These are phyloP conservation scores for Drosophila infuscata DNA, from an alignment of 2,888 invertebrate species.

Conservation along the genomic window DNA sequence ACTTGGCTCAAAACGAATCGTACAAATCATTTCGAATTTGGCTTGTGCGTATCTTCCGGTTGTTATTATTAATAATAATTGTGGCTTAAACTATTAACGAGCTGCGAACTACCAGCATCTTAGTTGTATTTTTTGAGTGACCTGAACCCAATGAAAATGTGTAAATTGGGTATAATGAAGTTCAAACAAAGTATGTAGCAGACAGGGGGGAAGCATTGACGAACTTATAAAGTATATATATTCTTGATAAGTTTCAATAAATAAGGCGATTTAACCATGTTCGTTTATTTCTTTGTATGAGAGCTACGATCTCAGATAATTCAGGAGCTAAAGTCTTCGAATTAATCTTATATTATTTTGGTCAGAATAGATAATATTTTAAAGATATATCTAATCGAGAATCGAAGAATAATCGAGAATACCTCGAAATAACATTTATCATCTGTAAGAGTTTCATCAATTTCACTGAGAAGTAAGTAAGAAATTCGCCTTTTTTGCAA, in stretches of 20 bases:
- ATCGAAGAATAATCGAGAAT: too few species aligned
- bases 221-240: background rate
- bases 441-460: background rate
- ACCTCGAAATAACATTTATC: background rate
- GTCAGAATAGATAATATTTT: background rate
- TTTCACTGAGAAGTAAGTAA: background rate
- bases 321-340: background rate
- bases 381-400: background rate
- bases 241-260: background rate
- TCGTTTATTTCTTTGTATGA: background rate
- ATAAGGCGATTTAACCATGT: background rate
- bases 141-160: background rate
- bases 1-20: conserved; percentile 27
- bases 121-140: conserved; percentile 30
- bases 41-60: conserved; percentile 67
- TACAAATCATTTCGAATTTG: conserved; percentile 35
- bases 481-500: background rate
- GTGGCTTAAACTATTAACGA: conserved; percentile 66
- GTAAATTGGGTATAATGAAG: background rate
- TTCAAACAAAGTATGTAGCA: background rate
- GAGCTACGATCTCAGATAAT: background rate
- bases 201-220: background rate
- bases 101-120: conserved; percentile 66
- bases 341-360: background rate
- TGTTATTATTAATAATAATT: conserved; percentile 67